Evolutionary conservation across 2,113 vertebrate genomes (phyloP).

Genomic region (Odocoileus hemionus): DNA sequence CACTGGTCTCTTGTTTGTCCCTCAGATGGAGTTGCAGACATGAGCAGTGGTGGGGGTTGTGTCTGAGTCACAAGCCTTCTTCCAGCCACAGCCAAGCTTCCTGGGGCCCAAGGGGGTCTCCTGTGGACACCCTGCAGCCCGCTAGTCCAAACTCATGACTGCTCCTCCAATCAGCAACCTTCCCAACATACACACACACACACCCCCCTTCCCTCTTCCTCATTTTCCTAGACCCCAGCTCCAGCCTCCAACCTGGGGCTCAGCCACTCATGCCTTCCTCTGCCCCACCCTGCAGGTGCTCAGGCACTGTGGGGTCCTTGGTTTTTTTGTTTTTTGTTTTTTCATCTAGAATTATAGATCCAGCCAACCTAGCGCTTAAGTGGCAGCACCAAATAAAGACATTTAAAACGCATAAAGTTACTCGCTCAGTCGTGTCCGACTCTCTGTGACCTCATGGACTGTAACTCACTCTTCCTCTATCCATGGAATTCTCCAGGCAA

Average conservation of each 20-base stretch:
- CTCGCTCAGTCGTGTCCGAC: not conserved
- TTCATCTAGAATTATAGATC: not conserved
- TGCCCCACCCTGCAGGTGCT: not conserved
- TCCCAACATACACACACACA: not conserved
- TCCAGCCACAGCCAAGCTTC: fast-evolving
- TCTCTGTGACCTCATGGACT: not conserved
- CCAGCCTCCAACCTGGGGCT: not conserved
- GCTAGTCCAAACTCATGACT: fast-evolving
- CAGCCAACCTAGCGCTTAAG: not conserved
- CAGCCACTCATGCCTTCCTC: fast-evolving
- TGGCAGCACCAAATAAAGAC: not conserved
- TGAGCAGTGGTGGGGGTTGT: fast-evolving
- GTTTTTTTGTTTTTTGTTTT: too few relatives aligned
- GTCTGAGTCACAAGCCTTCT: not conserved
- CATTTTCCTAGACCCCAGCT: not conserved
- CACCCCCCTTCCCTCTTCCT: not conserved
- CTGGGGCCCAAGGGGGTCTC: fast-evolving
- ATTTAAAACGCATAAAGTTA: not conserved
- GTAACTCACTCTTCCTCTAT: not conserved
- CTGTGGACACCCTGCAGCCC: fast-evolving
- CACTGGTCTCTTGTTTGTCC: not conserved
- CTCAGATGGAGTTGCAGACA: not conserved
- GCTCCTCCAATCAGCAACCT: not conserved
- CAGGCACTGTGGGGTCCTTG: not conserved
- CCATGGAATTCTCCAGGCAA: not conserved